Conservation (phyloP, 2,888 invertebrate species). For the Cataglyphis albicans region DNA sequence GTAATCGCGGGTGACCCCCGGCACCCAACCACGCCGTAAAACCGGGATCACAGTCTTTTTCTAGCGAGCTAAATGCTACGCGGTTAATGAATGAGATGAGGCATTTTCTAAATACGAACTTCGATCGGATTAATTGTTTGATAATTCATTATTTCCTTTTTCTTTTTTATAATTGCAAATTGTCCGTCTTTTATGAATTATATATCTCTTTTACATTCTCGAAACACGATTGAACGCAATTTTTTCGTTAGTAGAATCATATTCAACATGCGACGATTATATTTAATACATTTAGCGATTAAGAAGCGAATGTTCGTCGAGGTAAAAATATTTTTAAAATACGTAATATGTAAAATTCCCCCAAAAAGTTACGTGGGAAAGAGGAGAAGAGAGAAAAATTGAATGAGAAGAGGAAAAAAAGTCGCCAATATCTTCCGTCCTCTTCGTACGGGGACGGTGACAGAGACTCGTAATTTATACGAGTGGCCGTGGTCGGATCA, state of each 20-base stretch:
- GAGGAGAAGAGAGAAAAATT: not conserved
- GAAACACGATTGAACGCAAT: not conserved
- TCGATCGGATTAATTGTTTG: slow-evolving; percentile 8
- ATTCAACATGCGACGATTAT: not conserved
- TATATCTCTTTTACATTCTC: not conserved
- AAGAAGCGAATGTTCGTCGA: not conserved
- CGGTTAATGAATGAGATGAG: slow-evolving; percentile 27
- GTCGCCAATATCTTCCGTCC: slow-evolving; percentile 67
- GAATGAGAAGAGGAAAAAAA: not conserved
- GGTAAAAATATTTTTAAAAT: not conserved
- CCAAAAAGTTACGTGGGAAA: not conserved
- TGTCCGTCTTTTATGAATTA: not conserved
- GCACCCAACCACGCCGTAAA: slow-evolving; percentile 10
- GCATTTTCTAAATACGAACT: not conserved
- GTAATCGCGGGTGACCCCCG: slow-evolving; percentile 27
- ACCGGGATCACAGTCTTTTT: slow-evolving; percentile 23
- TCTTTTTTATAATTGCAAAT: not conserved
- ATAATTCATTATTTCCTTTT: slow-evolving; percentile 1
- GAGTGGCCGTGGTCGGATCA: slow-evolving; percentile 69
- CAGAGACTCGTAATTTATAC: slow-evolving; percentile 77
- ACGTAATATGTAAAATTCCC: not conserved
- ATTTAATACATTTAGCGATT: not conserved
- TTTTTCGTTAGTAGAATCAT: not conserved
- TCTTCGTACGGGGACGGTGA: slow-evolving; percentile 70
- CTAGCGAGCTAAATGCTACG: not conserved